phyloP scores from a whole-genome alignment of 2,113 vertebrate genomes.

The Callipepla californica region DNA sequence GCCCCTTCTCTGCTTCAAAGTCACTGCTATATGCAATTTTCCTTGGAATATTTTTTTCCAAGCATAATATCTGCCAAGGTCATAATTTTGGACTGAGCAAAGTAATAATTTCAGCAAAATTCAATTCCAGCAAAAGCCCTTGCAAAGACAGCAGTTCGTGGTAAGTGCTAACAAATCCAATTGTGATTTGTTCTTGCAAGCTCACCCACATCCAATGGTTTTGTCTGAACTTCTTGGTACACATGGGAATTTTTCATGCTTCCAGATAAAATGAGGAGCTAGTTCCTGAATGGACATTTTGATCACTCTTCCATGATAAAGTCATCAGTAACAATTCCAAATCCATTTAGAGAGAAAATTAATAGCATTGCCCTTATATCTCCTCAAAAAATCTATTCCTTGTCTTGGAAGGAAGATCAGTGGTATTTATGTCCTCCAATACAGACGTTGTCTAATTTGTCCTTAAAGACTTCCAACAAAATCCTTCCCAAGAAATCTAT shows the following conservation, averaged over 20 bases:
- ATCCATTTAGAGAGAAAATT: neutral
- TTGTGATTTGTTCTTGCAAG: neutral
- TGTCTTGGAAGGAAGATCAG: neutral
- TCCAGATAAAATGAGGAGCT: neutral
- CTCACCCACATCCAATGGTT: neutral
- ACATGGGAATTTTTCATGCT: neutral
- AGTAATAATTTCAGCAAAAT: constrained; percentile 50
- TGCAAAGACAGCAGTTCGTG: constrained; percentile 34
- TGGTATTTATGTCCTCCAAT: neutral
- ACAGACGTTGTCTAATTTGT: neutral
- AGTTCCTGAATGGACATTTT: neutral
- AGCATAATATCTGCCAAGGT: constrained; percentile 47
- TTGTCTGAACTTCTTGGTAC: constrained; percentile 8
- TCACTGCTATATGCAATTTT: neutral
- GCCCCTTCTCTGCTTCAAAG: constrained; percentile 12
- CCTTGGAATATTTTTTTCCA: constrained; percentile 45
- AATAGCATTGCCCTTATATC: neutral
- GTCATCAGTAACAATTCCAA: neutral
- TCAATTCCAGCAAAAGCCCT: constrained; percentile 40
- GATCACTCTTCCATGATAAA: neutral
- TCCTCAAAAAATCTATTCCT: neutral
- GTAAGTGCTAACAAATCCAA: neutral
- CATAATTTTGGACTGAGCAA: constrained; percentile 26
- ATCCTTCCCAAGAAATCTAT: neutral
- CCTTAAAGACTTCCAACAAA: neutral